These are phyloP conservation scores for Eurystomus glaucurus DNA, from an alignment of 2,797 vertebrate species.

Conservation along the genomic window DNA sequence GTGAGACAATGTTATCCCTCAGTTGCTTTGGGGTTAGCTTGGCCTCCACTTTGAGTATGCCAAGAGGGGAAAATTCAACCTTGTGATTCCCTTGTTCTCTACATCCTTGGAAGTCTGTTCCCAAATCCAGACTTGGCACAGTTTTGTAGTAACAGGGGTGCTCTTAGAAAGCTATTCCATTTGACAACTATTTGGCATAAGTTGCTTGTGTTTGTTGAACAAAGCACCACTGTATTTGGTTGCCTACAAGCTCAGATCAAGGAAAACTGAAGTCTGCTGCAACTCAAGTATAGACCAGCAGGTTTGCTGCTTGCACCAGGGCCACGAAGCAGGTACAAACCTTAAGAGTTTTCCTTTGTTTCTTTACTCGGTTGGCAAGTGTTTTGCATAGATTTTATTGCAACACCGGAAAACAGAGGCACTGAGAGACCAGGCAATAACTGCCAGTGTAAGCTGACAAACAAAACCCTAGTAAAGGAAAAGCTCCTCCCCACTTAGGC, in stretches of 20 bases:
- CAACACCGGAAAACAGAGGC: background rate
- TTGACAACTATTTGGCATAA: background rate
- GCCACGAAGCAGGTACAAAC: background rate
- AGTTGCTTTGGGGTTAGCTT: background rate
- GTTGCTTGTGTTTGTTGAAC: background rate
- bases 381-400: background rate
- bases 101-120: background rate
- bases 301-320: background rate
- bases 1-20: background rate
- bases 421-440: background rate
- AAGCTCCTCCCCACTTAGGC: background rate
- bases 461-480: background rate
- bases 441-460: background rate
- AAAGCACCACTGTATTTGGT: background rate
- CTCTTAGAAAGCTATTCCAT: conserved; percentile 9
- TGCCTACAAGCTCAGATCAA: background rate
- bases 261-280: background rate
- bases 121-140: background rate
- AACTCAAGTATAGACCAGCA: background rate
- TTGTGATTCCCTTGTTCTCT: background rate
- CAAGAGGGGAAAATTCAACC: background rate
- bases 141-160: background rate
- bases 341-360: background rate
- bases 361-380: background rate
- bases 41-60: background rate